Percentiles rank a stretch among this genome's conserved stretches.
Conservation (phyloP, 1,140 invertebrate species). For the Ceratitis capitata region DNA sequence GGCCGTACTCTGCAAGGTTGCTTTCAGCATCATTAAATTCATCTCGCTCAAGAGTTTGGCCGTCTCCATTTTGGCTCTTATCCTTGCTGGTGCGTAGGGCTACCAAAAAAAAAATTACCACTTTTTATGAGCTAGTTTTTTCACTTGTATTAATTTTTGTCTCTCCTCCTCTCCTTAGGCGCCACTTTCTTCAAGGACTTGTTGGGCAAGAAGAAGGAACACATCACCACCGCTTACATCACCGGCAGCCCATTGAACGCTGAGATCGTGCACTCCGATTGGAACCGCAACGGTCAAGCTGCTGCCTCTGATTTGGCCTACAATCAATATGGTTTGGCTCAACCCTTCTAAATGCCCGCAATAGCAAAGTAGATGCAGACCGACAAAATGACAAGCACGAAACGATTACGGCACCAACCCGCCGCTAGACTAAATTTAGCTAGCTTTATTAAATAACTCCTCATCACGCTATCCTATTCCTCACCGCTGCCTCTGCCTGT, state of each 20-base stretch:
- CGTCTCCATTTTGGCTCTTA: conserved; percentile 71
- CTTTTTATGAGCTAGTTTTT: background rate
- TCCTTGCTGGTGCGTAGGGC: conserved; percentile 67
- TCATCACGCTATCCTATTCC: background rate
- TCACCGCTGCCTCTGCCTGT: background rate
- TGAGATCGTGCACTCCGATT: conserved; percentile 64
- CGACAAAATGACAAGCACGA: too few relatives aligned
- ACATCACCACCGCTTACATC: conserved; percentile 65
- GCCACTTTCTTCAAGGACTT: conserved; percentile 65
- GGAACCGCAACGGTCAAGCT: conserved; percentile 64
- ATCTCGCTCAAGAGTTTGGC: conserved; percentile 74
- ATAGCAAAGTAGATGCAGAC: too few relatives aligned
- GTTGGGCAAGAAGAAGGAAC: conserved; percentile 65
- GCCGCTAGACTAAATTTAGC: conserved; percentile 13
- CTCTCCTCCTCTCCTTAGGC: conserved; percentile 45
- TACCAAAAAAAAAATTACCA: too few relatives aligned
- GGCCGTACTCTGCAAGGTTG: conserved; percentile 71
- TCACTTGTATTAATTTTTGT: background rate
- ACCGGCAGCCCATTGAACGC: conserved; percentile 64
- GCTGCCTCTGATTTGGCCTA: conserved; percentile 61
- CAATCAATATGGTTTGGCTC: conserved; percentile 62
- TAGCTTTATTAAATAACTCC: background rate
- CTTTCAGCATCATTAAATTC: conserved; percentile 71
- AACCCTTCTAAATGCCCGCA: conserved; percentile 55
- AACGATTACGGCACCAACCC: conserved; percentile 10